Conservation (phyloP, 2,888 invertebrate species). For the Zaprionus obscuricornis region DNA sequence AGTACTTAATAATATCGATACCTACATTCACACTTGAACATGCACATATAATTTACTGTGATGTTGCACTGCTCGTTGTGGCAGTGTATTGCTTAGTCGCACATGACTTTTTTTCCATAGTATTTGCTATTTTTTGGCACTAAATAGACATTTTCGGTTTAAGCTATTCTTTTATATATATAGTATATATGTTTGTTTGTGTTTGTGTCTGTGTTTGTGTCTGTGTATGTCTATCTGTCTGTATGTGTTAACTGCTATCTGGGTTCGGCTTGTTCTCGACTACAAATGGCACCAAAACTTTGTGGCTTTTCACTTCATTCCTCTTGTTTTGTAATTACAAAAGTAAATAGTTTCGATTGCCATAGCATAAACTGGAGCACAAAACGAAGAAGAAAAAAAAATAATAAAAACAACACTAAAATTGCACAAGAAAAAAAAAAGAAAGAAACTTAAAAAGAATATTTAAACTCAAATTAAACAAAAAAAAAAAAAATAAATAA, state of each 20-base stretch:
- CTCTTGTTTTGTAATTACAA: constrained; percentile 62
- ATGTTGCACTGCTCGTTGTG: constrained; percentile 5
- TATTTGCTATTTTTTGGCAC: constrained; percentile 32
- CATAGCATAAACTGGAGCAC: constrained; percentile 15
- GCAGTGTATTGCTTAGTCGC: constrained; percentile 31
- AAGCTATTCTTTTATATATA: constrained; percentile 40
- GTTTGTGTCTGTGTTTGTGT: constrained; percentile 5
- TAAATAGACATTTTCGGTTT: constrained; percentile 32
- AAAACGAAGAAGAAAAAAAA: not conserved
- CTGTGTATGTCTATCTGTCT: not conserved
- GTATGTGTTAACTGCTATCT: constrained; percentile 50
- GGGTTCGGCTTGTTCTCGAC: constrained; percentile 41
- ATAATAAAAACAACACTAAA: constrained; percentile 7
- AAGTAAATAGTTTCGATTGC: constrained; percentile 60
- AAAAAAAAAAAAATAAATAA: constrained; percentile 1
- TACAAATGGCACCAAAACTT: constrained; percentile 54
- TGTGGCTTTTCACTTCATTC: constrained; percentile 74
- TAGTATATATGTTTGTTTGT: constrained; percentile 3
- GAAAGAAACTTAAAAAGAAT: constrained; percentile 1
- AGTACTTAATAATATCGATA: too few species aligned
- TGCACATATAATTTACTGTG: constrained; percentile 38
- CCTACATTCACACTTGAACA: too few species aligned
- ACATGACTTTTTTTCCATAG: constrained; percentile 17
- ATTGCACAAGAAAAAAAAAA: constrained; percentile 1
- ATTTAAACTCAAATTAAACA: constrained; percentile 14